A percentile compares a stretch with the other conserved stretches of the same genome.
phyloP scores from a whole-genome alignment of 2,888 invertebrate genomes.

The Melitaea athalia region DNA sequence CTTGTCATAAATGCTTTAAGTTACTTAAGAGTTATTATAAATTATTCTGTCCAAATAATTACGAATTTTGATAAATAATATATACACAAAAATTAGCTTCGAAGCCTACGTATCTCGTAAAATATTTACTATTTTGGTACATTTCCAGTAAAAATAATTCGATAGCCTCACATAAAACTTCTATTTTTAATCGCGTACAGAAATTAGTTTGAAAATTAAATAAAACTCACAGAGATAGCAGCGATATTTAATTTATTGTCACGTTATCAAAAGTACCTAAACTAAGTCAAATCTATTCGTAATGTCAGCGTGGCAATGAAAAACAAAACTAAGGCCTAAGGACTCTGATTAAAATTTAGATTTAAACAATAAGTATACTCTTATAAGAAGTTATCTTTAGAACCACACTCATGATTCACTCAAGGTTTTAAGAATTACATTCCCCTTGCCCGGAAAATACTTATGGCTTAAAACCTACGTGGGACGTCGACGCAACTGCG shows the following conservation, averaged over 20 bases:
- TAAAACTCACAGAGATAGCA: background rate
- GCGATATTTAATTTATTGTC: constrained; percentile 1
- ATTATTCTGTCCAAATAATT: constrained; percentile 23
- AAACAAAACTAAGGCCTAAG: background rate
- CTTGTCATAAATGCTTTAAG: constrained; percentile 21
- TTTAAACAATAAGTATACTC: constrained; percentile 6
- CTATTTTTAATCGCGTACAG: background rate
- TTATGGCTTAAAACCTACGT: constrained; percentile 12
- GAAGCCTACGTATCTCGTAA: constrained; percentile 13
- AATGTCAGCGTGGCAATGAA: background rate
- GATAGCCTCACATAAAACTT: background rate
- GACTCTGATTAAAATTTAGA: background rate
- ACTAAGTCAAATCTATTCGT: background rate
- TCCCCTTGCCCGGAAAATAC: constrained; percentile 17
- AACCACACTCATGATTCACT: background rate
- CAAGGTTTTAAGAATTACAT: constrained; percentile 6
- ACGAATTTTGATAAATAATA: constrained; percentile 11
- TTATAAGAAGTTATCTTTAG: background rate
- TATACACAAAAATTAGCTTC: constrained; percentile 3
- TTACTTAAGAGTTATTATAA: constrained; percentile 24
- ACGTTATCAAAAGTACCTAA: constrained; percentile 8
- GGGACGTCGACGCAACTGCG: constrained; percentile 5
- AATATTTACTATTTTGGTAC: constrained; percentile 1
- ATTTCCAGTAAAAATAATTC: background rate
- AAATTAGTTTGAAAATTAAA: background rate